Conservation (phyloP, 2,888 invertebrate genomes). For the Linnaemya vulpina region DNA sequence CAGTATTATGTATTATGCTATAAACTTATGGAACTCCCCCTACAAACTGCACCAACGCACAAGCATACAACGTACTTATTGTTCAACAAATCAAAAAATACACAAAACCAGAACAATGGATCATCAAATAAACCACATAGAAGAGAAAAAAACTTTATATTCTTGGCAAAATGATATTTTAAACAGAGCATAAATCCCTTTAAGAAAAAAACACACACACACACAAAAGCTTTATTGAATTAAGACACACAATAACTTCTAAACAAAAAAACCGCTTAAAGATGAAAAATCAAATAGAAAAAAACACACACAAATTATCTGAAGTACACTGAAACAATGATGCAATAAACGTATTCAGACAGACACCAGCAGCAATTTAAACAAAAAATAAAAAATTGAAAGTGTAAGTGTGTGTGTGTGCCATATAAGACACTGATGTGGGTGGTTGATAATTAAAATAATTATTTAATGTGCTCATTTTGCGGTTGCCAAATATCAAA, state of each 20-base stretch:
- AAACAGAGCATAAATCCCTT: slow-evolving; percentile 81
- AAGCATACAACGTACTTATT: slow-evolving; percentile 21
- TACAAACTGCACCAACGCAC: neutral
- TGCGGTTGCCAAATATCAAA: slow-evolving; percentile 27
- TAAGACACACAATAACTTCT: slow-evolving; percentile 18
- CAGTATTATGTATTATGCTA: too few relatives aligned
- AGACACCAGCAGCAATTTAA: neutral
- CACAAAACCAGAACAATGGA: slow-evolving; percentile 61
- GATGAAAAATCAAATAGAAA: neutral
- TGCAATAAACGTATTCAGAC: slow-evolving; percentile 23
- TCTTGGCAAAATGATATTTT: slow-evolving; percentile 76
- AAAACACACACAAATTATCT: slow-evolving; percentile 53
- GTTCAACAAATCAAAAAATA: slow-evolving; percentile 33
- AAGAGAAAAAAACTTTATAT: slow-evolving; percentile 56
- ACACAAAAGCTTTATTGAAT: neutral
- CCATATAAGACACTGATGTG: slow-evolving; percentile 36
- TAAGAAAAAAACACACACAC: slow-evolving; percentile 25
- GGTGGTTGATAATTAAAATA: slow-evolving; percentile 66
- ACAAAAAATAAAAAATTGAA: slow-evolving; percentile 24
- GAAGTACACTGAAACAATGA: slow-evolving; percentile 37
- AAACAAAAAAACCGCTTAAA: neutral
- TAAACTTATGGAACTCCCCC: slow-evolving; percentile 20
- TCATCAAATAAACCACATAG: slow-evolving; percentile 67
- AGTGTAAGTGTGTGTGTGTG: slow-evolving; percentile 9
- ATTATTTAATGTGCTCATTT: slow-evolving; percentile 41